Evolutionary conservation across 2,797 vertebrate species (phyloP), one percentile per base, ranked within the genome.

Genomic region (Trachops cirrhosus): DNA sequence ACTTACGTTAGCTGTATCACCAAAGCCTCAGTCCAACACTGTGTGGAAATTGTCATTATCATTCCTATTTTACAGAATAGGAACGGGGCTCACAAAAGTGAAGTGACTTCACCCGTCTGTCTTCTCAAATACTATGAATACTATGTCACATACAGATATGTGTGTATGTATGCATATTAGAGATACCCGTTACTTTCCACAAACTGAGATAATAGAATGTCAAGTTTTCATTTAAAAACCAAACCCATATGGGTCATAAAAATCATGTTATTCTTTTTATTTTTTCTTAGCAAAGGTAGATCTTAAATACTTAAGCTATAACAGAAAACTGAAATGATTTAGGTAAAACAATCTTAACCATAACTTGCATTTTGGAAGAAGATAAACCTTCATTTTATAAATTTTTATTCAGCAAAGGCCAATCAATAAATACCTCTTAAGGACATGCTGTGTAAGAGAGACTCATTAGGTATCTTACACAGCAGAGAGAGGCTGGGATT

Each of bases 151-250:
- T 41, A 39, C 3, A 71, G 26, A 34, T 75, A 87, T 7, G 9
- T 37, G 9, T 29, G 24, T 52, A 34, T 12, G 24, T 54, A 5
- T 50, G 26, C 50, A 75, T 74, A 34, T 34, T 62, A 93, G 0
- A 85, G 18, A 52, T 62, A 79, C 21, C 8, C 32, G 4, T 57
- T 75, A 87, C 34, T 86, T 44, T 86, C 39, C 32, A 41, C 29
- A 89, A 52, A 89, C 50, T 71, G 62, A 85, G 19, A 67, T 59
- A 71, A 90, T 9, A 57, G 41, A 89, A 95, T 77, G 88, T 84
- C 54, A 93, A 87, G 19, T 78, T 88, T 86, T 91, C 77, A 59
- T 59, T 96, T 89, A 80, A 94, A 96, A 89, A 39, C 12, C 54
- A 74, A 41, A 89, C 92, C 78, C 2, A 75, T 71, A 80, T 54